These are phyloP conservation scores for Vulpes ferrilata DNA, from an alignment of 2,113 vertebrate genomes.

Conservation along the genomic window DNA sequence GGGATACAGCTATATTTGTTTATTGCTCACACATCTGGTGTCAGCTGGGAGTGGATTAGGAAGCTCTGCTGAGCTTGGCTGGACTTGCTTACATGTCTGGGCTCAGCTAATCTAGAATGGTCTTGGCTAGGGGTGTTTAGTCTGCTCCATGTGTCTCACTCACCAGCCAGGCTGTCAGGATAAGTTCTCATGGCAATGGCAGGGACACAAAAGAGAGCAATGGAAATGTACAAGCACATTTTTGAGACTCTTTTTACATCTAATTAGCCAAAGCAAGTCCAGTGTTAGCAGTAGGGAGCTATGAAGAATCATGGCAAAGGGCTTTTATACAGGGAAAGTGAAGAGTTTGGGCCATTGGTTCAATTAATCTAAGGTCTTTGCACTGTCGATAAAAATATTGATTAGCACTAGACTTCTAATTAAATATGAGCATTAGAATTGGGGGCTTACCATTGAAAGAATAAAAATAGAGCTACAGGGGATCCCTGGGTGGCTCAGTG, in stretches of 20 bases:
- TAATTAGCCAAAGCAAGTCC: not conserved
- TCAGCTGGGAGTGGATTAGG: not conserved
- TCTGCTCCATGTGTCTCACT: not conserved
- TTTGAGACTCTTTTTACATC: not conserved
- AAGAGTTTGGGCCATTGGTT: not conserved
- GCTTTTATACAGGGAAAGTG: not conserved
- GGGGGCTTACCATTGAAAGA: not conserved
- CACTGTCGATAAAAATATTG: not conserved
- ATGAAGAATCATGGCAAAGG: not conserved
- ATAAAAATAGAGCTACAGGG: not conserved
- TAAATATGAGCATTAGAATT: not conserved
- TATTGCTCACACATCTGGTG: not conserved
- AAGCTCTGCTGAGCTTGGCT: not conserved
- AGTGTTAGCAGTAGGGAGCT: not conserved
- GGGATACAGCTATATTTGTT: not conserved
- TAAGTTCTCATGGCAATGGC: not conserved
- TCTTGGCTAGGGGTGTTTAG: not conserved
- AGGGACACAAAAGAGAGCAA: not conserved
- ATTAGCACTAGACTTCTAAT: not conserved
- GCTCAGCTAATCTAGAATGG: constrained; percentile 10
- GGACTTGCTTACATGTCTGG: not conserved
- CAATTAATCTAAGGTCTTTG: not conserved
- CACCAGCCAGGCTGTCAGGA: not conserved
- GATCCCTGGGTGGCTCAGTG: too few species aligned
- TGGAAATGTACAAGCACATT: not conserved